These are phyloP conservation scores for Tetramorium alpestre DNA, from an alignment of 1,140 invertebrate species.

Conservation along the genomic window DNA sequence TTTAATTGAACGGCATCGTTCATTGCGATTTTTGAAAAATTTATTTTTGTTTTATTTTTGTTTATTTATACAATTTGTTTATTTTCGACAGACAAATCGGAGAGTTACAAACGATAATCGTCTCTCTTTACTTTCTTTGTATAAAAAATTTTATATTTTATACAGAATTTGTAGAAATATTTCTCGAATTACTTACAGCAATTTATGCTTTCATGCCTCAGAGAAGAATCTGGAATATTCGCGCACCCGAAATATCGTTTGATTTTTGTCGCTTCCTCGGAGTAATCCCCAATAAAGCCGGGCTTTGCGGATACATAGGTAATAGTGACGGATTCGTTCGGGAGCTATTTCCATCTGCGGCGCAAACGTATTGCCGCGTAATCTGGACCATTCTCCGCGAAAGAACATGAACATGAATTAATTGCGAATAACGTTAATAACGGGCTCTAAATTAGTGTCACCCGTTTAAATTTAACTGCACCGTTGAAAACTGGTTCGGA, in stretches of 20 bases:
- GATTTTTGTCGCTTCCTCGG: background rate
- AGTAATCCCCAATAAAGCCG: background rate
- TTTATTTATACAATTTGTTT: background rate
- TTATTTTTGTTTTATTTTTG: background rate
- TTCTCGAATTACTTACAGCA: background rate
- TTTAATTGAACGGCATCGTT: background rate
- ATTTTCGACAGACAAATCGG: background rate
- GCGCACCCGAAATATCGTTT: background rate
- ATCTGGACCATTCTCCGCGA: conserved; percentile 37
- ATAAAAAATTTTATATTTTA: background rate
- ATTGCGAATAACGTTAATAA: conserved; percentile 71
- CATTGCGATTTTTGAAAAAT: background rate
- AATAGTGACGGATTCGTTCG: conserved; percentile 1
- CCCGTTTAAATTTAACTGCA: conserved; percentile 69
- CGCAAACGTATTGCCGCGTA: conserved; percentile 11
- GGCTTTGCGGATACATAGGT: conserved; percentile 24
- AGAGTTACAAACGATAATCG: background rate
- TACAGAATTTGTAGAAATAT: background rate
- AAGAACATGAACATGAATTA: conserved; percentile 59
- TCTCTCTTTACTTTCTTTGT: background rate
- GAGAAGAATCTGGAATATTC: background rate
- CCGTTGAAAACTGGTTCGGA: conserved; percentile 67
- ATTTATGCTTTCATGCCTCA: background rate
- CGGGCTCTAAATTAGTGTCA: conserved; percentile 57
- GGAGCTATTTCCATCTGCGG: background rate